Percentiles rank a stretch among this genome's conserved stretches.
Conservation (phyloP, 2,797 vertebrate genomes). For the Megaceryle alcyon region DNA sequence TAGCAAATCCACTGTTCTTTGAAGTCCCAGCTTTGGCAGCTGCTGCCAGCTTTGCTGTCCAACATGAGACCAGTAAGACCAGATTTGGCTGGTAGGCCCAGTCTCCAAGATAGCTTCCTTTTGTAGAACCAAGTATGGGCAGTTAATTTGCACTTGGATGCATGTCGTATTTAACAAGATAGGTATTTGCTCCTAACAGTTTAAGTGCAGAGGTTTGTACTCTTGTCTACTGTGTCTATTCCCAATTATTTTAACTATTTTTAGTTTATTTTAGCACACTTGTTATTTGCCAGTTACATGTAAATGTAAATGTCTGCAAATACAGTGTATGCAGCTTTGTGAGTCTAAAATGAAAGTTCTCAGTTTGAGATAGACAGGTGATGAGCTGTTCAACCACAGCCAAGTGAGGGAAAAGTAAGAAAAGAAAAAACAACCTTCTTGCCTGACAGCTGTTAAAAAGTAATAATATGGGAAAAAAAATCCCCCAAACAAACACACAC, state of each 20-base stretch:
- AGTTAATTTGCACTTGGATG: conserved; percentile 16
- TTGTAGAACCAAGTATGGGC: conserved; percentile 30
- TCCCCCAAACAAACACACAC: background rate
- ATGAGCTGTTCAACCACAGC: background rate
- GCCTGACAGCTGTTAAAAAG: background rate
- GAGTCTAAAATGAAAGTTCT: background rate
- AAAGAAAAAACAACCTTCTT: background rate
- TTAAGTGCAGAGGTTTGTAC: background rate
- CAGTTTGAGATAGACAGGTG: background rate
- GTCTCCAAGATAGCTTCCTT: background rate
- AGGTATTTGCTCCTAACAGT: conserved; percentile 33
- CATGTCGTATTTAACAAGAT: background rate
- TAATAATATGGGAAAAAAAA: background rate
- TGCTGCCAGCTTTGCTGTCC: conserved; percentile 38
- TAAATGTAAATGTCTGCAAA: background rate
- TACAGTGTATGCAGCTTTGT: background rate
- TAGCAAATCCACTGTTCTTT: conserved; percentile 20
- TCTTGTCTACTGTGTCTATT: background rate
- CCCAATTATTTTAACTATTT: background rate
- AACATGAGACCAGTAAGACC: conserved; percentile 51
- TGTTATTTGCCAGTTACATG: background rate
- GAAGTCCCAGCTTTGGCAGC: conserved; percentile 9
- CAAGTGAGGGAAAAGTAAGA: background rate
- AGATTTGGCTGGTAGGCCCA: background rate
- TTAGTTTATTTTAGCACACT: background rate